Evolutionary conservation across 2,797 vertebrate species (phyloP).

Genomic region (Rhyacichthys aspro): DNA sequence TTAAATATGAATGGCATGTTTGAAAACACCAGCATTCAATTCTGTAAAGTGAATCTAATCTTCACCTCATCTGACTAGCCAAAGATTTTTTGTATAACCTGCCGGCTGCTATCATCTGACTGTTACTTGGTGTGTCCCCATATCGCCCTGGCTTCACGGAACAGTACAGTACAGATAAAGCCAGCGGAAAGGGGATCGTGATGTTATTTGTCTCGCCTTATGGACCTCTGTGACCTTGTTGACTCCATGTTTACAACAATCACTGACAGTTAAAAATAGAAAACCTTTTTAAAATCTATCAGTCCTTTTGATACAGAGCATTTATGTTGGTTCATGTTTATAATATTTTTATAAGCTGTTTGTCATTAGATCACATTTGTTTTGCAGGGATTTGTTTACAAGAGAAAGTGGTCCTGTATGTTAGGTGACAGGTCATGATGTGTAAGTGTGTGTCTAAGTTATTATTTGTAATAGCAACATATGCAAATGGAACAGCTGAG

Average conservation of each 20-base stretch:
- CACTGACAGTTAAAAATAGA: constrained; percentile 23
- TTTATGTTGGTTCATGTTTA: constrained; percentile 13
- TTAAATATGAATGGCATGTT: constrained; percentile 24
- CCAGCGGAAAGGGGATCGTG: not conserved
- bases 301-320: constrained; percentile 30
- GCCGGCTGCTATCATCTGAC: constrained; percentile 39
- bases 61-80: constrained; percentile 27
- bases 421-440: constrained; percentile 10
- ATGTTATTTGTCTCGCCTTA: constrained; percentile 17
- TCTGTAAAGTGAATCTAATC: constrained; percentile 12
- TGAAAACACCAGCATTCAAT: constrained; percentile 20
- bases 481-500: constrained; percentile 22
- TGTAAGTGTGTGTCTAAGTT: constrained; percentile 20
- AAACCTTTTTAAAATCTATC: constrained; percentile 33
- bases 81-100: constrained; percentile 49
- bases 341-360: constrained; percentile 55
- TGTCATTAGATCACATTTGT: constrained; percentile 14
- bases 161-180: constrained; percentile 5
- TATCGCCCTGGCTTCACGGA: constrained; percentile 10
- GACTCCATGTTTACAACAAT: constrained; percentile 13
- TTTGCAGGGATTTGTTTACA: constrained; percentile 15
- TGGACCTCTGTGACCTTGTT: constrained; percentile 1
- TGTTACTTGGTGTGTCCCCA: not conserved
- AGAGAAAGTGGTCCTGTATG: constrained; percentile 13
- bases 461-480: constrained; percentile 24